A percentile compares a stretch with the other conserved stretches of the same genome.
These are phyloP conservation scores for Aphelenchoides besseyi DNA, from an alignment of 1,140 invertebrate genomes.

Conservation along the genomic window DNA sequence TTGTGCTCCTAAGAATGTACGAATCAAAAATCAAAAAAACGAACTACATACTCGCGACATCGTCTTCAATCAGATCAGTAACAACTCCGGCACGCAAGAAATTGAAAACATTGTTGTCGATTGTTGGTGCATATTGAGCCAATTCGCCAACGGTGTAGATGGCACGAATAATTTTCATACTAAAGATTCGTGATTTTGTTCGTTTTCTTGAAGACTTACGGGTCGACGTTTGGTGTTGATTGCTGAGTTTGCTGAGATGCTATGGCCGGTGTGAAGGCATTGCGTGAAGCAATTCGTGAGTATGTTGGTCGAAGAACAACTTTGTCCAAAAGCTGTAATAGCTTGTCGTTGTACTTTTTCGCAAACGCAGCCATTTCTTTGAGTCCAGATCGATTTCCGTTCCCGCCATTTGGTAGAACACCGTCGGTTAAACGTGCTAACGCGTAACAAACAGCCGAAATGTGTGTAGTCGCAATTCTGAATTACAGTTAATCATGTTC, in stretches of 20 bases:
- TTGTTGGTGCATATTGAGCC: conserved; percentile 40
- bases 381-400: neutral
- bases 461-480: conserved; percentile 14
- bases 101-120: conserved; percentile 40
- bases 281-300: neutral
- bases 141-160: conserved; percentile 40
- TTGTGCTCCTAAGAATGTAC: neutral
- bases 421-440: conserved; percentile 8
- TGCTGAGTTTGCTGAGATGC: neutral
- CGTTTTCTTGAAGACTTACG: conserved; percentile 1
- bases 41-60: neutral
- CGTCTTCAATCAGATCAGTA: conserved; percentile 31
- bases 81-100: conserved; percentile 38
- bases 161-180: conserved; percentile 37
- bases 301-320: conserved; percentile 5
- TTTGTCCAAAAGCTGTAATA: conserved; percentile 2
- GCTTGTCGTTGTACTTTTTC: conserved; percentile 2
- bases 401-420: neutral
- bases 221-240: neutral
- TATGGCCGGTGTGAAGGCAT: neutral
- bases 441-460: conserved; percentile 19
- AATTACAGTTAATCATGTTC: conserved; percentile 3
- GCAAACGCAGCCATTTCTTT: conserved; percentile 9
- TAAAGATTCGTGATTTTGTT: conserved; percentile 24
- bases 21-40: neutral